These are phyloP conservation scores for Teleiodes luculella DNA, from an alignment of 2,888 invertebrate genomes.

Conservation along the genomic window DNA sequence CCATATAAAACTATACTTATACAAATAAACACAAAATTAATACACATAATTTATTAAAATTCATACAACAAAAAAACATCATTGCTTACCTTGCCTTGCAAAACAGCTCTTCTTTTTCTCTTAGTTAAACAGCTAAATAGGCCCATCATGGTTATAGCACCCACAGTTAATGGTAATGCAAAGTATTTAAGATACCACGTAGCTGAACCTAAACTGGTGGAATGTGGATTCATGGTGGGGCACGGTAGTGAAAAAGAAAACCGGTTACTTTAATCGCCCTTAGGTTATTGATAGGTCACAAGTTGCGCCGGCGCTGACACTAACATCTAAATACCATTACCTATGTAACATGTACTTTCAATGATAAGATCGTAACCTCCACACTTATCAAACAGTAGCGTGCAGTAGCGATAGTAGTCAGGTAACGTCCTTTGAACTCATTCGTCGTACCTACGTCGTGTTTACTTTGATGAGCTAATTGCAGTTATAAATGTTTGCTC, in stretches of 20 bases:
- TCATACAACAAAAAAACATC: background rate
- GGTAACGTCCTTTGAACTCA: no score
- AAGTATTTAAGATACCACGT: slow-evolving; percentile 56
- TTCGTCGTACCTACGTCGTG: no score
- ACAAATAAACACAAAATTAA: no score
- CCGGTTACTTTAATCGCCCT: background rate
- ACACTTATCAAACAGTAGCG: no score
- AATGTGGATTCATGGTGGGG: slow-evolving; percentile 36
- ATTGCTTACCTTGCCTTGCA: slow-evolving; percentile 66
- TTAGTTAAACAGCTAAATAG: slow-evolving; percentile 47
- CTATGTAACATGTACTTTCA: no score
- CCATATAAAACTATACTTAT: no score
- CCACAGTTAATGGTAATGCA: slow-evolving; percentile 52
- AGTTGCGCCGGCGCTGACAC: background rate
- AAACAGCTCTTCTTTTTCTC: slow-evolving; percentile 56
- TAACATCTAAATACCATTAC: background rate
- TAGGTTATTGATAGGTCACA: background rate
- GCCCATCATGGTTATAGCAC: slow-evolving; percentile 44
- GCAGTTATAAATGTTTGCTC: no score
- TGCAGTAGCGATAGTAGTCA: no score
- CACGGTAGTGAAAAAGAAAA: background rate
- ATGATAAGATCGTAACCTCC: no score
- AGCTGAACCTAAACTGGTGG: slow-evolving; percentile 28
- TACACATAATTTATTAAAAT: no score
- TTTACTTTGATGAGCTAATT: no score